Evolutionary conservation across 1,140 invertebrate genomes (phyloP).

Genomic region (Scylla paramamosain): DNA sequence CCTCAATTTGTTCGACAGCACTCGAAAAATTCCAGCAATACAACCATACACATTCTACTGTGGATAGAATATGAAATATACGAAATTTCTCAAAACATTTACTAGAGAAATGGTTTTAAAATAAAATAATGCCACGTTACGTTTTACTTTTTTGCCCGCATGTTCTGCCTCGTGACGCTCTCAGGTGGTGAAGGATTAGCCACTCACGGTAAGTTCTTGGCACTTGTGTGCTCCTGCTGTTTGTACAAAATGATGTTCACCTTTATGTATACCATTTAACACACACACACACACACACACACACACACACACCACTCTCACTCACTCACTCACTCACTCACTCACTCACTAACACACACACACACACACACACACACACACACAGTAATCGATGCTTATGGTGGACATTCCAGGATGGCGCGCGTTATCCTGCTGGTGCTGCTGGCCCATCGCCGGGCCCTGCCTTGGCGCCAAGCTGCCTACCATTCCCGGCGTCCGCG

Average conservation of each 20-base stretch:
- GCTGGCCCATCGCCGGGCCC: conserved; percentile 51
- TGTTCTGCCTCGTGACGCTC: not conserved
- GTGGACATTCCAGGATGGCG: conserved; percentile 49
- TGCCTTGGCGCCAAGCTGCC: conserved; percentile 64
- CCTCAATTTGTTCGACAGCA: not conserved
- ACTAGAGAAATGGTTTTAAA: not conserved
- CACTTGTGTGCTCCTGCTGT: not conserved
- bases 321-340: not conserved
- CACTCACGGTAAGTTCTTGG: not conserved
- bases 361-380: conserved; percentile 20
- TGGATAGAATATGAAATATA: not conserved
- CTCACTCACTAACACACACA: not conserved
- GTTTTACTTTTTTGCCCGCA: not conserved
- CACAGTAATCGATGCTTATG: not conserved
- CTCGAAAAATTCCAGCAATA: not conserved
- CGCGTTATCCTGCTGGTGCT: conserved; percentile 55
- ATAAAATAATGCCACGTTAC: not conserved
- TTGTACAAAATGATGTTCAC: not conserved
- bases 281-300: no score
- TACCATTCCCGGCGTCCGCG: conserved; percentile 59
- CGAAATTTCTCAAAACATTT: not conserved
- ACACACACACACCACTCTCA: not conserved
- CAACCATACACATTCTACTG: not conserved
- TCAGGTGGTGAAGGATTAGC: not conserved
- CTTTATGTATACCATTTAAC: not conserved